Conservation (phyloP, 2,113 vertebrate species). For the Pterocles orientalis region DNA sequence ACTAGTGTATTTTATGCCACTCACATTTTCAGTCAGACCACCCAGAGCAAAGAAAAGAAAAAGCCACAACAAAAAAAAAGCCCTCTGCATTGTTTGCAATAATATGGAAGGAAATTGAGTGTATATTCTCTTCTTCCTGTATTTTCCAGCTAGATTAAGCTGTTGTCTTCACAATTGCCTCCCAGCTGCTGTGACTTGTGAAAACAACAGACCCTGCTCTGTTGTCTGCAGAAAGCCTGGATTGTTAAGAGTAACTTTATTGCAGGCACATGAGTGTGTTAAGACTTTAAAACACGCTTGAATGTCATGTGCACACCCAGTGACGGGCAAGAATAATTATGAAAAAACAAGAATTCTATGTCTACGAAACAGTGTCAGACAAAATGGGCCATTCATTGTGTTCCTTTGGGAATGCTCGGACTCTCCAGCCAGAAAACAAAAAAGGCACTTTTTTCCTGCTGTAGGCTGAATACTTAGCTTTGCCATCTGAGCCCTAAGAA, state of each 20-base stretch:
- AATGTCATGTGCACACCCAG: constrained; percentile 91
- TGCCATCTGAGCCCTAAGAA: constrained; percentile 98
- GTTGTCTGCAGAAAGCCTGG: constrained; percentile 89
- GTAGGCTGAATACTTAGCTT: constrained; percentile 97
- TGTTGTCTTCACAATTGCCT: constrained; percentile 90
- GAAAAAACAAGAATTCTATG: constrained; percentile 90
- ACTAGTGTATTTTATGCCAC: constrained; percentile 65
- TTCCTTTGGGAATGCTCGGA: constrained; percentile 88
- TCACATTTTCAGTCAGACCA: constrained; percentile 77
- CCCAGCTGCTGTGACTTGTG: constrained; percentile 88
- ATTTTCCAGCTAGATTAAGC: constrained; percentile 85
- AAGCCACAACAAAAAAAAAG: constrained; percentile 65
- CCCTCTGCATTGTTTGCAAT: constrained; percentile 80
- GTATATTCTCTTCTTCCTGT: constrained; percentile 84
- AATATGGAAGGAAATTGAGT: constrained; percentile 78
- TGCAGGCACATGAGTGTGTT: constrained; percentile 90
- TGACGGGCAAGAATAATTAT: constrained; percentile 87
- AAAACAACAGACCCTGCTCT: constrained; percentile 92
- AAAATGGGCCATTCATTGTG: constrained; percentile 96
- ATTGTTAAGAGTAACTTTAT: constrained; percentile 90
- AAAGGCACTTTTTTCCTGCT: constrained; percentile 91
- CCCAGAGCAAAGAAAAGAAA: constrained; percentile 71
- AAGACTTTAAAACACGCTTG: constrained; percentile 88
- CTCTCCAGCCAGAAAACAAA: constrained; percentile 93
- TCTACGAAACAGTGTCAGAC: constrained; percentile 82